phyloP scores from a whole-genome alignment of 2,113 vertebrate genomes.

The Pseudorhombus dupliciocellatus region DNA sequence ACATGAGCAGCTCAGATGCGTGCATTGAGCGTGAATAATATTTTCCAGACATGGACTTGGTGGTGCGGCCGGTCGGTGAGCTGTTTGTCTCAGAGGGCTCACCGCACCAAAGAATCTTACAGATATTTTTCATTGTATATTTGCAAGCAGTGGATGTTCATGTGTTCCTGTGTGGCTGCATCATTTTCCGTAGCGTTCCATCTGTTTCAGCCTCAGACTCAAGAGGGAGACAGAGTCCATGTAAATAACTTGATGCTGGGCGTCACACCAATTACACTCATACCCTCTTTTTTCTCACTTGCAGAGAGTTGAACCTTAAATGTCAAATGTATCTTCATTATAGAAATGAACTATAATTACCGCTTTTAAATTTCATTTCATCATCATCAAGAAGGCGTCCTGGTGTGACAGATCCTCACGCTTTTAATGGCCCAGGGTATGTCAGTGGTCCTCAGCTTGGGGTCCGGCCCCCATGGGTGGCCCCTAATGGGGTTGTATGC shows the following conservation, averaged over 20 bases:
- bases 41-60: no score
- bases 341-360: constrained; percentile 22
- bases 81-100: constrained; percentile 12
- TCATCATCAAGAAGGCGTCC: background rate
- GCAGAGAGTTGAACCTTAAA: constrained; percentile 21
- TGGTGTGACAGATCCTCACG: background rate
- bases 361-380: constrained; percentile 13
- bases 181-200: background rate
- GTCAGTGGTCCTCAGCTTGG: background rate
- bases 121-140: background rate
- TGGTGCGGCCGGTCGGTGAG: constrained; percentile 1
- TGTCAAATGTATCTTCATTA: constrained; percentile 42
- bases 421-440: background rate
- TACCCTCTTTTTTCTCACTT: constrained; percentile 13
- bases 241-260: constrained; percentile 3
- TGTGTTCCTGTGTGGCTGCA: background rate
- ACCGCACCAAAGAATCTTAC: background rate
- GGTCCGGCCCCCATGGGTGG: background rate
- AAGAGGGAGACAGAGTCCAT: constrained; percentile 57
- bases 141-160: background rate
- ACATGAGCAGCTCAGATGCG: constrained; percentile 24
- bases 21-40: no score
- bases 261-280: constrained; percentile 13
- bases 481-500: background rate
- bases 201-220: constrained; percentile 26